Conservation (phyloP, 2,888 invertebrate genomes). For the Stramonita haemastoma region DNA sequence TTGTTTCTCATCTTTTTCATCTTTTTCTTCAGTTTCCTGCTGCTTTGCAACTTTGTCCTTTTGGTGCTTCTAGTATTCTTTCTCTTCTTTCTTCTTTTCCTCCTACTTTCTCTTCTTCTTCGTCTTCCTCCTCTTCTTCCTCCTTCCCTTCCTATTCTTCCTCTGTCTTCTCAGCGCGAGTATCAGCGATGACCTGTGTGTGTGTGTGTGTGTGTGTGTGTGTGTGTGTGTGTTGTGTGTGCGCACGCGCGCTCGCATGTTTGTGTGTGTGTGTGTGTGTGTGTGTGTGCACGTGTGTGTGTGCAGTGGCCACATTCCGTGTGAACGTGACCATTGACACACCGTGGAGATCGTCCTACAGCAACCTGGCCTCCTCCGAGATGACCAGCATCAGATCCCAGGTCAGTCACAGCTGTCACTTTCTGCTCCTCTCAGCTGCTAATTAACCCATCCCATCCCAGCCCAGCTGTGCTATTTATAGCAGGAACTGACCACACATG, state of each 20-base stretch:
- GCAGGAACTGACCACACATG: too few species aligned
- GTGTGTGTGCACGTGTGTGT: slow-evolving; percentile 20
- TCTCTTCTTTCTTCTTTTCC: too few species aligned
- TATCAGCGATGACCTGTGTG: background rate
- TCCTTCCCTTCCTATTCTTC: too few species aligned
- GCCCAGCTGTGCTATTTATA: too few species aligned
- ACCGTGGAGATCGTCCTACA: slow-evolving; percentile 10
- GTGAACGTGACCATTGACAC: slow-evolving; percentile 25
- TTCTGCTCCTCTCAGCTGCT: too few species aligned
- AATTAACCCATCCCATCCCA: too few species aligned
- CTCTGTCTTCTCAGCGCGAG: background rate
- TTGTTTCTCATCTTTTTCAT: background rate
- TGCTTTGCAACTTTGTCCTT: too few species aligned
- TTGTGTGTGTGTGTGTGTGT: slow-evolving; percentile 24
- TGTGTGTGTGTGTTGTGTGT: background rate
- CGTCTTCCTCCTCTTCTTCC: too few species aligned
- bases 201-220: background rate
- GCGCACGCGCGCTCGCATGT: background rate
- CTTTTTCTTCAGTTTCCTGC: background rate
- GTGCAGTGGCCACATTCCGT: slow-evolving; percentile 18
- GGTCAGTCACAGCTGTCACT: background rate
- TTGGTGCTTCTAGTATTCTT: too few species aligned
- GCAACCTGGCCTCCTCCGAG: background rate
- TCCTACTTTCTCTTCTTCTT: background rate
- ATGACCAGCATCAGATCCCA: background rate